phyloP scores from a whole-genome alignment of 2,888 invertebrate species.

The Philereme vetulata region DNA sequence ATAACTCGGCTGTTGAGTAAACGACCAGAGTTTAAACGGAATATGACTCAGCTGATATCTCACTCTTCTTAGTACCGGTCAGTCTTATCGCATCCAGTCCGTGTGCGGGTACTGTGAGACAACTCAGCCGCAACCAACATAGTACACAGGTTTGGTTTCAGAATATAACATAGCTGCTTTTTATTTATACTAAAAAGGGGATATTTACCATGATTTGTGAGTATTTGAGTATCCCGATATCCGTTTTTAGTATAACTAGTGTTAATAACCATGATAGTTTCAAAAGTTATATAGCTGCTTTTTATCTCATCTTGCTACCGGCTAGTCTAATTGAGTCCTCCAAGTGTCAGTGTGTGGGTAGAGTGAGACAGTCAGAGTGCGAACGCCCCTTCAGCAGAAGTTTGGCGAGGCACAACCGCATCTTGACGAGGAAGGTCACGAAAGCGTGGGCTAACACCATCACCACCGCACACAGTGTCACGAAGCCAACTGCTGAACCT shows the following conservation, averaged over 20 bases:
- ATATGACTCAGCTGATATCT: no score
- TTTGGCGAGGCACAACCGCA: constrained; percentile 58
- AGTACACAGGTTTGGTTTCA: background rate
- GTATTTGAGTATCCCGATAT: no score
- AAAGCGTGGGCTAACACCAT: constrained; percentile 68
- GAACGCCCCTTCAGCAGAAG: constrained; percentile 48
- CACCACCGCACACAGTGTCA: constrained; percentile 71
- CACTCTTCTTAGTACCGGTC: background rate
- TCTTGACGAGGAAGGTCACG: constrained; percentile 56
- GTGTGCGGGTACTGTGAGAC: background rate
- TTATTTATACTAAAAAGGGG: no score
- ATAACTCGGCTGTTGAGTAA: no score
- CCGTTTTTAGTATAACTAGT: no score
- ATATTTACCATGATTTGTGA: no score
- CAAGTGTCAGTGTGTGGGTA: constrained; percentile 64
- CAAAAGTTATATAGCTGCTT: background rate
- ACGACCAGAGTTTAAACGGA: no score
- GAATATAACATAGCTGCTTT: background rate
- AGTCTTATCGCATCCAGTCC: background rate
- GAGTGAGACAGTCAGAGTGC: constrained; percentile 55
- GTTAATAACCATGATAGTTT: no score
- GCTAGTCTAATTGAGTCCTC: constrained; percentile 8
- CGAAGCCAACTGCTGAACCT: constrained; percentile 74
- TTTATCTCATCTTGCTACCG: background rate
- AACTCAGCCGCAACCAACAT: background rate